Evolutionary conservation across 1,140 invertebrate genomes (phyloP).

Genomic region (Anthonomus grandis): DNA sequence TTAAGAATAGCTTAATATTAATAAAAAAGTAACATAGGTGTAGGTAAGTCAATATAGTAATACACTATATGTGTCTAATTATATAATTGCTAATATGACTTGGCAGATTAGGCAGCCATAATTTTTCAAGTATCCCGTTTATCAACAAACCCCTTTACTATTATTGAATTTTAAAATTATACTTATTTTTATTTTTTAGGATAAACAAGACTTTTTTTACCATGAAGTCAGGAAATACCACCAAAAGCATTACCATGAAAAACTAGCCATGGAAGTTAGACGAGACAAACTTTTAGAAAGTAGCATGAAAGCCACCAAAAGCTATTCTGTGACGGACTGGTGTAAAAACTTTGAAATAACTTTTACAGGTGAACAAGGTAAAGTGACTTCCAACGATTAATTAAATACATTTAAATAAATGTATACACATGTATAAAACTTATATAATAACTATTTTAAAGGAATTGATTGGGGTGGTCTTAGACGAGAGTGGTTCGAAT

Average conservation of each 20-base stretch:
- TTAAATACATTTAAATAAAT: neutral
- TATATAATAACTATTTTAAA: conserved; percentile 50
- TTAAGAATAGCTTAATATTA: too few species aligned
- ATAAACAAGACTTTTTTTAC: conserved; percentile 94
- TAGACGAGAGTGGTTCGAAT: conserved; percentile 89
- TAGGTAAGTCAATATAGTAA: too few species aligned
- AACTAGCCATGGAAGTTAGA: conserved; percentile 75
- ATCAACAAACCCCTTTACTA: neutral
- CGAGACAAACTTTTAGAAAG: conserved; percentile 78
- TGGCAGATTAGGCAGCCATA: too few species aligned
- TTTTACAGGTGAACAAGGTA: conserved; percentile 88
- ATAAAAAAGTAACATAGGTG: too few species aligned
- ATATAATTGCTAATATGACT: too few species aligned
- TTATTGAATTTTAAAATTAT: neutral
- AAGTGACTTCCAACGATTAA: neutral
- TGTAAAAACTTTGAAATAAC: conserved; percentile 90
- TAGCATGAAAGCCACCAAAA: conserved; percentile 81
- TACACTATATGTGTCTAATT: too few species aligned
- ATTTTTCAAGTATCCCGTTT: too few species aligned
- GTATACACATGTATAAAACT: neutral
- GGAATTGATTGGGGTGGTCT: conserved; percentile 93
- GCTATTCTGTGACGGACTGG: conserved; percentile 77
- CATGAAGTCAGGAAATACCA: conserved; percentile 86
- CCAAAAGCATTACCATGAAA: conserved; percentile 81
- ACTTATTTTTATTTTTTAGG: conserved; percentile 49